Evolutionary conservation across 2,113 vertebrate genomes (phyloP).

Genomic region (Rhipidura dahli): DNA sequence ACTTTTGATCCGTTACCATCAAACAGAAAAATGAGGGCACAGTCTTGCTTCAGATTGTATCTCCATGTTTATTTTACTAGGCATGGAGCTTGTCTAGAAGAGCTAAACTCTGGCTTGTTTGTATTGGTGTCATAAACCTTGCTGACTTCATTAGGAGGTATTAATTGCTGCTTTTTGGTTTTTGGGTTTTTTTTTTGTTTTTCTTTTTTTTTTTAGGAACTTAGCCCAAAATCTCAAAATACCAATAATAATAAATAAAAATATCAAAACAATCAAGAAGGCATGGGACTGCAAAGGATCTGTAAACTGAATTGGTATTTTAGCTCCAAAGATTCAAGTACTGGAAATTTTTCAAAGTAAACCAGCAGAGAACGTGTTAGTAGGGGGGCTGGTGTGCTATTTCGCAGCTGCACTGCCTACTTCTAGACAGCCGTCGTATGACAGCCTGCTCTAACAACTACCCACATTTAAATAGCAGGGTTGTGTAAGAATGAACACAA

Average conservation of each 20-base stretch:
- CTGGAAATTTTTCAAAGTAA: background rate
- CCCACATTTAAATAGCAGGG: background rate
- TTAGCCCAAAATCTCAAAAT: background rate
- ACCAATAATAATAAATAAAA: background rate
- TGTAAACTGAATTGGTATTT: background rate
- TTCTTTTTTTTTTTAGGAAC: background rate
- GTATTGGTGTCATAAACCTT: background rate
- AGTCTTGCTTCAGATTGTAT: background rate
- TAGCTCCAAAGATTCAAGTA: background rate
- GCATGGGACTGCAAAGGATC: background rate
- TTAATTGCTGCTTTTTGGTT: background rate
- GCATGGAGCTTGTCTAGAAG: background rate
- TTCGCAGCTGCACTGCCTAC: background rate
- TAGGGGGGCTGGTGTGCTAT: background rate
- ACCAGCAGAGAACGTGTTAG: background rate
- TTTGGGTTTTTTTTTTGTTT: too few species aligned
- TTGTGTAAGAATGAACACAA: slow-evolving; percentile 5
- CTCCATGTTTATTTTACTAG: background rate
- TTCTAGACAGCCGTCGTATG: background rate
- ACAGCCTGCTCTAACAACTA: background rate
- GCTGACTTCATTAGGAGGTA: background rate
- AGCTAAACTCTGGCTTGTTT: background rate
- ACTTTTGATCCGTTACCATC: background rate
- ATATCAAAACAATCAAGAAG: background rate
- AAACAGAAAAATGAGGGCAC: background rate